A percentile compares a stretch with the other conserved stretches of the same genome.
phyloP scores from a whole-genome alignment of 2,797 vertebrate species.

The Chanos chanos region DNA sequence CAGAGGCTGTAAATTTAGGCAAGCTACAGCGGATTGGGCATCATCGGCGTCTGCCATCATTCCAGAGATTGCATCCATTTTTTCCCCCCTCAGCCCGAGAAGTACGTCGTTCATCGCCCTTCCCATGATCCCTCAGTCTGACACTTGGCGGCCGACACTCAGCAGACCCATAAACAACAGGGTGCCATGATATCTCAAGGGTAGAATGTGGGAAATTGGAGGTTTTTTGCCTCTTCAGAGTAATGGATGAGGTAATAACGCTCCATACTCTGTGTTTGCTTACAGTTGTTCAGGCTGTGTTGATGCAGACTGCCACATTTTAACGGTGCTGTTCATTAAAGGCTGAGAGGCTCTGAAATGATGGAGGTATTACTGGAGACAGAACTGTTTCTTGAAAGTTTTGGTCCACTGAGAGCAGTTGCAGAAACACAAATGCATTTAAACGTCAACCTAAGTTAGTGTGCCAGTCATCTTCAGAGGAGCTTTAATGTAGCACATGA shows the following conservation, averaged over 20 bases:
- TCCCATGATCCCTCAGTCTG: constrained; percentile 49
- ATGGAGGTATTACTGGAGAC: no score
- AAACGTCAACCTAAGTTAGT: no score
- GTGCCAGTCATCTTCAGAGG: no score
- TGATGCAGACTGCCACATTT: constrained; percentile 14
- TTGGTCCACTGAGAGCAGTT: no score
- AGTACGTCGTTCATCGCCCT: constrained; percentile 49
- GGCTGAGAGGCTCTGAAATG: neutral
- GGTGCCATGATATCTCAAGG: constrained; percentile 52
- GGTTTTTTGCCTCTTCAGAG: constrained; percentile 48
- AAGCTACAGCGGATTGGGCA: constrained; percentile 64
- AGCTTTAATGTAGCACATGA: no score
- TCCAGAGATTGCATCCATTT: constrained; percentile 56
- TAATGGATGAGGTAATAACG: constrained; percentile 55
- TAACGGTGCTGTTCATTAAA: constrained; percentile 12
- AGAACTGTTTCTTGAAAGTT: no score
- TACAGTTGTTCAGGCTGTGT: constrained; percentile 11
- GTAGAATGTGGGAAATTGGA: constrained; percentile 46
- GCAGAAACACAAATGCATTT: no score
- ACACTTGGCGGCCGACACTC: constrained; percentile 57
- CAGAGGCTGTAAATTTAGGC: constrained; percentile 70
- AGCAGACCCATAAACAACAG: constrained; percentile 57
- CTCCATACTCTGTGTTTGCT: constrained; percentile 25
- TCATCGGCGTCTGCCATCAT: constrained; percentile 61
- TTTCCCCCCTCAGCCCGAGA: constrained; percentile 9